These are phyloP conservation scores for Entelurus aequoreus DNA, from an alignment of 2,113 vertebrate genomes.

Conservation along the genomic window DNA sequence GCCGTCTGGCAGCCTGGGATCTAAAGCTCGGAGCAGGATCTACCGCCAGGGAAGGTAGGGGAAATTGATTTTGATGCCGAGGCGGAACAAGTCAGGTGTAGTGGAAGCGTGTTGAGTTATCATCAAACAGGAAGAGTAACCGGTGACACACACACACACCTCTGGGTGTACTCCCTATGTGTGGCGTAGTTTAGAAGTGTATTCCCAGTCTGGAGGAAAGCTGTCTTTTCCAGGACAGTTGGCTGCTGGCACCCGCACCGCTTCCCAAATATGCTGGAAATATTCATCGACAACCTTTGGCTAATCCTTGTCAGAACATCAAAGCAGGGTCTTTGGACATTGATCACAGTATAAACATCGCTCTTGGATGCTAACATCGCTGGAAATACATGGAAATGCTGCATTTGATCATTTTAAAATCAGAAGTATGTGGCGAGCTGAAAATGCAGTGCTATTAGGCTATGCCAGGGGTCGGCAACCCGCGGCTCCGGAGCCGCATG, in stretches of 20 bases:
- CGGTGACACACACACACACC: slow-evolving; percentile 30
- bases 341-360: slow-evolving; percentile 40
- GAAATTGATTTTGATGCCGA: slow-evolving; percentile 43
- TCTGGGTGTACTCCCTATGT: slow-evolving; percentile 31
- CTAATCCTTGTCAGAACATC: slow-evolving; percentile 37
- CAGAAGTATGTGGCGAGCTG: background rate
- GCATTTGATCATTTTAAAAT: background rate
- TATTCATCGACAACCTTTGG: slow-evolving; percentile 29
- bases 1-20: slow-evolving; percentile 41
- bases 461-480: too few relatives aligned
- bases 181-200: slow-evolving; percentile 19
- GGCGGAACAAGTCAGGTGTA: slow-evolving; percentile 43
- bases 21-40: slow-evolving; percentile 40
- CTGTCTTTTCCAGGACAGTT: slow-evolving; percentile 50
- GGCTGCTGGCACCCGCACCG: slow-evolving; percentile 34
- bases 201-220: slow-evolving; percentile 23
- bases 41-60: slow-evolving; percentile 18
- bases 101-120: slow-evolving; percentile 48
- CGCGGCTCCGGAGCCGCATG: too few relatives aligned
- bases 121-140: slow-evolving; percentile 48
- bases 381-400: slow-evolving; percentile 13
- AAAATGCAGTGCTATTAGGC: too few relatives aligned
- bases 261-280: slow-evolving; percentile 35
- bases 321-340: slow-evolving; percentile 42
- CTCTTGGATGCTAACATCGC: slow-evolving; percentile 43